Evolutionary conservation across 2,113 vertebrate genomes (phyloP), one percentile per base, ranked within the genome.

Genomic region (Pardalotus punctatus): DNA sequence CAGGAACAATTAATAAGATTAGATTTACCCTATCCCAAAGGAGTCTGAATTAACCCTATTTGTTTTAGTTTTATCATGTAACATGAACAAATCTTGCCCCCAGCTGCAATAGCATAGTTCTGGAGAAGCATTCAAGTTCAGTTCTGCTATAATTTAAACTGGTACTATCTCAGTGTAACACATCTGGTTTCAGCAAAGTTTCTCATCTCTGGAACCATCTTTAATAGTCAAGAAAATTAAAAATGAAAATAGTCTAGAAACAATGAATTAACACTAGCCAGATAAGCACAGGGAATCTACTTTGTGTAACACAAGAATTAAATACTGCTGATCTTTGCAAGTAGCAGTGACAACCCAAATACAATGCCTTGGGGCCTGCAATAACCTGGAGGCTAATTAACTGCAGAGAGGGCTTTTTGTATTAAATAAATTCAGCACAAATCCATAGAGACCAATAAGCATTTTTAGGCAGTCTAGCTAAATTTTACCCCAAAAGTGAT

Each of bases 341-440:
- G 85, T 81, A 90, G 67, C 71, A 94, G 62, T 69, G 92, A 88
- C 76, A 93, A 87, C 57, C 50, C 85, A 74, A 93, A 94, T 29
- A 70, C 28, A 53, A 77, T 69, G 61, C 56, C 77, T 81, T 58
- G 38, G 62, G 45, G 50, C 82, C 60, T 69, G 74, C 64, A 95
- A 70, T 90, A 92, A 97, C 65, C 78, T 94, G 95, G 81, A 96
- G 86, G 80, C 86, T 94, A 95, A 95, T 97, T 95, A 97, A 77
- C 76, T 66, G 45, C 69, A 73, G 69, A 65, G 33, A 91, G 19
- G 23, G 50, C 42, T 92, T 94, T 81, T 83, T 29, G 24, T 83
- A 72, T 92, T 87, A 95, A 96, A 91, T 89, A 86, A 93, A 97
- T 93, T 97, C 92, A 91, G 51, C 74, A 78, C 56, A 94, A 84